phyloP scores from a whole-genome alignment of 2,797 vertebrate genomes.

The Siniperca obscura region DNA sequence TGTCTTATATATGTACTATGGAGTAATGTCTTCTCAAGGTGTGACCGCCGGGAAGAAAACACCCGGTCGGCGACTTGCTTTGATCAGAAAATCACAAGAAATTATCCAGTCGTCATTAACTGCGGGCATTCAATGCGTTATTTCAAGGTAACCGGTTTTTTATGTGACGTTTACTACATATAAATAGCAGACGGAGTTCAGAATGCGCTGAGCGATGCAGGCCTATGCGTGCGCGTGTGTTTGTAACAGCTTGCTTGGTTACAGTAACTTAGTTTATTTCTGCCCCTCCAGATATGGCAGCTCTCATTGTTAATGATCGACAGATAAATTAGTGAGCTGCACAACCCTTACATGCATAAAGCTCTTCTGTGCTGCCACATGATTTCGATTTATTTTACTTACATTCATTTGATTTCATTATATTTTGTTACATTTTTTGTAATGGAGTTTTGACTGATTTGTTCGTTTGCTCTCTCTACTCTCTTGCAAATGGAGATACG shows the following conservation, averaged over 20 bases:
- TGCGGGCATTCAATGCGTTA: not conserved
- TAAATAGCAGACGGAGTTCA: not conserved
- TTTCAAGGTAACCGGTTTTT: not conserved
- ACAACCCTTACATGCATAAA: not conserved
- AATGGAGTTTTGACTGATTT: not conserved
- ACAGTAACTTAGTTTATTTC: not conserved
- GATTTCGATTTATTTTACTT: not conserved
- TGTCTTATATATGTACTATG: not conserved
- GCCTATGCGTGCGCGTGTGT: not conserved
- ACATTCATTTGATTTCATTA: not conserved
- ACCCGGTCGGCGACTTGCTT: not conserved
- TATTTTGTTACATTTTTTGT: not conserved
- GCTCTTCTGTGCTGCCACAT: not conserved
- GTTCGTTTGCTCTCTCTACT: not conserved
- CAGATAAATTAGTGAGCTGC: constrained; percentile 22
- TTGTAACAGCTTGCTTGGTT: not conserved
- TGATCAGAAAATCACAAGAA: constrained; percentile 2
- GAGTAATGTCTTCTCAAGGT: not conserved
- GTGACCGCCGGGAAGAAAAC: not conserved
- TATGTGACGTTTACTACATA: not conserved
- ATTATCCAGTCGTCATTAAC: not conserved
- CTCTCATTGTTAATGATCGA: constrained; percentile 38
- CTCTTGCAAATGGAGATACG: constrained; percentile 8
- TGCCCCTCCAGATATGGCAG: constrained; percentile 14
- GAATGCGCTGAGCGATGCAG: not conserved